Conservation (phyloP, 2,888 invertebrate genomes). For the Alcis repandata region DNA sequence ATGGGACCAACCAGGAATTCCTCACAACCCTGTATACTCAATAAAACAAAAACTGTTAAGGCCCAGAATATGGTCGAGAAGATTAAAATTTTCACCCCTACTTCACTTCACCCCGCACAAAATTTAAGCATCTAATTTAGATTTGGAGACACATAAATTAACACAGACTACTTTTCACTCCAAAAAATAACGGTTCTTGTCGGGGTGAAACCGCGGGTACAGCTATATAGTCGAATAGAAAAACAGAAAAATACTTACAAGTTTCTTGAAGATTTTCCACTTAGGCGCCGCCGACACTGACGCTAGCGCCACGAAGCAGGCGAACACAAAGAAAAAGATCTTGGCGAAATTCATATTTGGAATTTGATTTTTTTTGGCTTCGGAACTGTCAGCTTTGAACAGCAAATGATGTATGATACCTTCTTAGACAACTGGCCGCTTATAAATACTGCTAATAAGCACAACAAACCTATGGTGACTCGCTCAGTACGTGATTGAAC, state of each 20-base stretch:
- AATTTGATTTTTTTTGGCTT: slow-evolving; percentile 31
- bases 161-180: no score
- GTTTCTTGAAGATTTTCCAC: slow-evolving; percentile 69
- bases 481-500: neutral
- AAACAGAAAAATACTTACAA: slow-evolving; percentile 65
- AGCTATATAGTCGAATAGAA: no score
- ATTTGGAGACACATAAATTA: no score
- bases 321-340: slow-evolving; percentile 62
- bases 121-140: no score
- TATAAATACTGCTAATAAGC: slow-evolving; percentile 21
- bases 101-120: no score
- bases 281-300: slow-evolving; percentile 61
- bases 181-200: no score
- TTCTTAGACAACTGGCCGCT: slow-evolving; percentile 3
- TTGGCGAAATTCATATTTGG: slow-evolving; percentile 63
- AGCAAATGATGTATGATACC: slow-evolving; percentile 34
- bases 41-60: no score
- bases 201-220: no score
- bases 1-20: no score
- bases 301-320: slow-evolving; percentile 58
- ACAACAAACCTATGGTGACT: neutral
- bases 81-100: no score
- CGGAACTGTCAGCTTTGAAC: slow-evolving; percentile 23
- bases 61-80: no score
- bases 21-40: no score